Conservation (phyloP, 2,797 vertebrate species). For the Labeo calbasu region DNA sequence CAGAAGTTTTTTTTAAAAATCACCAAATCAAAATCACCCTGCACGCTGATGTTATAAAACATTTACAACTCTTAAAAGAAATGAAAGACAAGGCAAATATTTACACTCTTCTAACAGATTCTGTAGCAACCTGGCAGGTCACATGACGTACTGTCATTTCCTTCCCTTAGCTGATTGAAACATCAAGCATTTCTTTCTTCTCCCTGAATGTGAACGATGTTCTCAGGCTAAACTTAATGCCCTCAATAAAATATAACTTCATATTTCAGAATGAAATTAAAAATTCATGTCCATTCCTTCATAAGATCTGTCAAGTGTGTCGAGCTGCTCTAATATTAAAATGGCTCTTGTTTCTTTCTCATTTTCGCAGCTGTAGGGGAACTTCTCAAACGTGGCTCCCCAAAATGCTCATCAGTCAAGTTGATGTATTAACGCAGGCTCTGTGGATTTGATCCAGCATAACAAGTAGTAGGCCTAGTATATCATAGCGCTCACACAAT, state of each 20-base stretch:
- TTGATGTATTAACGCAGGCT: conserved; percentile 40
- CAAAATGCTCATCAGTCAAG: conserved; percentile 26
- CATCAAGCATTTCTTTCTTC: conserved; percentile 17
- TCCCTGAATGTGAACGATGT: conserved; percentile 54
- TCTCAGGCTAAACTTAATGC: conserved; percentile 58
- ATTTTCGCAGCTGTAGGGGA: conserved; percentile 20
- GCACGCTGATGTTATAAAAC: conserved; percentile 1
- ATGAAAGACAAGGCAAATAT: conserved; percentile 33
- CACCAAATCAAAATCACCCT: background rate
- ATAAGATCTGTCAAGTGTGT: conserved; percentile 50
- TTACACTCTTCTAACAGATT: conserved; percentile 28
- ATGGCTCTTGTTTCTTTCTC: conserved; percentile 57
- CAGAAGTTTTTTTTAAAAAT: background rate
- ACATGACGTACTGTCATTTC: conserved; percentile 2
- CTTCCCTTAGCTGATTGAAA: conserved; percentile 20
- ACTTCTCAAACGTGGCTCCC: conserved; percentile 33
- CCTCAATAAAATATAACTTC: conserved; percentile 65
- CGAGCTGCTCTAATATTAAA: conserved; percentile 57
- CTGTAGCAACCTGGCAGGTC: background rate
- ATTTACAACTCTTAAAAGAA: conserved; percentile 32
- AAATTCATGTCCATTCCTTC: conserved; percentile 60
- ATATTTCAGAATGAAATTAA: conserved; percentile 63
- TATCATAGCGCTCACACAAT: background rate
- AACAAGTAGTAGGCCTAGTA: conserved; percentile 9
- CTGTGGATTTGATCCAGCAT: conserved; percentile 14